A percentile compares a stretch with the other conserved stretches of the same genome.
Evolutionary conservation across 2,113 vertebrate species (phyloP).

Genomic region (Pterocles orientalis): DNA sequence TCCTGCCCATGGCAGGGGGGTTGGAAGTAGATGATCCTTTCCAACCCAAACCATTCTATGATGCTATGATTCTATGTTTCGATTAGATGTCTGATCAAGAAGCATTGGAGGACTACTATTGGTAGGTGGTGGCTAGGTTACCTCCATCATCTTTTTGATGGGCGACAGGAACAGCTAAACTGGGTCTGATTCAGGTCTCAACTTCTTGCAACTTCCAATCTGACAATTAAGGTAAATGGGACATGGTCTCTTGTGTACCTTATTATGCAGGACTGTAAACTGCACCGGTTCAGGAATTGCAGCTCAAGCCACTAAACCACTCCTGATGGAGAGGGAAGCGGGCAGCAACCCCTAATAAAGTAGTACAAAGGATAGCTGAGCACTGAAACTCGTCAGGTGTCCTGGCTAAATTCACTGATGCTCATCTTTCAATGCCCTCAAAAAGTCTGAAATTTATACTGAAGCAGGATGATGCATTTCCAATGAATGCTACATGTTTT

Average conservation of each 20-base stretch:
- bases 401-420: neutral
- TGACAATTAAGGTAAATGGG: neutral
- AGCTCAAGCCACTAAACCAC: neutral
- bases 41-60: no score
- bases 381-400: neutral
- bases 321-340: neutral
- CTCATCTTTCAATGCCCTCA: neutral
- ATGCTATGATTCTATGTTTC: neutral
- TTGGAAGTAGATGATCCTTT: no score
- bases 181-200: neutral
- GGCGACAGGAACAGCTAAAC: neutral
- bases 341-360: neutral
- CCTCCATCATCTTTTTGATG: neutral
- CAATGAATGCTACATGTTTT: neutral
- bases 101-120: neutral
- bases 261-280: neutral
- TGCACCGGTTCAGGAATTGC: neutral
- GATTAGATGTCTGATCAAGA: neutral
- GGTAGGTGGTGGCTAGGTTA: accelerated
- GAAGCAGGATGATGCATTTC: neutral
- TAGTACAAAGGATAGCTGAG: neutral
- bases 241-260: neutral
- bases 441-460: neutral
- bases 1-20: no score
- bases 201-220: neutral